A percentile compares a stretch with the other conserved stretches of the same genome.
These are phyloP conservation scores for Halcyon leucocephala DNA, from an alignment of 2,797 vertebrate species.

Conservation along the genomic window DNA sequence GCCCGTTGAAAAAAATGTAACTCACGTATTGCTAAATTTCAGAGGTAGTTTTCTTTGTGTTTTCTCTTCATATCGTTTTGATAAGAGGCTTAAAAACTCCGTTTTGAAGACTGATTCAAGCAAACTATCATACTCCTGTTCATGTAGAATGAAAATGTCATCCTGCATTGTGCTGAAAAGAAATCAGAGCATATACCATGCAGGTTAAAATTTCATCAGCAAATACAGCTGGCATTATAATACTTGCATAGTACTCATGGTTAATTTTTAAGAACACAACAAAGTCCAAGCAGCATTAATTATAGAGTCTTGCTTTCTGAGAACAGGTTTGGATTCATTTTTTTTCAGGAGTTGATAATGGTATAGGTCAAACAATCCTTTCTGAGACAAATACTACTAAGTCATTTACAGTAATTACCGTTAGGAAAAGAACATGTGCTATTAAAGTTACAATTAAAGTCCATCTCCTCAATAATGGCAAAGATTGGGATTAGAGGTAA, in stretches of 20 bases:
- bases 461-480: background rate
- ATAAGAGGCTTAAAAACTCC: constrained; percentile 94
- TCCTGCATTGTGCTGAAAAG: constrained; percentile 91
- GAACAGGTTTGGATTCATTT: background rate
- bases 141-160: constrained; percentile 94
- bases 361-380: background rate
- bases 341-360: background rate
- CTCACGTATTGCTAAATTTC: constrained; percentile 96
- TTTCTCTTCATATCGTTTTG: constrained; percentile 93
- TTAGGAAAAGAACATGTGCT: background rate
- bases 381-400: background rate
- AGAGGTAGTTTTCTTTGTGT: constrained; percentile 94
- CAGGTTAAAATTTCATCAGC: background rate
- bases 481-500: background rate
- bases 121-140: constrained; percentile 97
- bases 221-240: background rate
- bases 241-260: background rate
- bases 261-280: background rate
- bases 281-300: background rate
- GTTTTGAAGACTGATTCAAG: constrained; percentile 97
- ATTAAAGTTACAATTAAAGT: background rate
- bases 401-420: background rate
- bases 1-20: background rate
- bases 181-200: background rate
- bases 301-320: background rate